A percentile compares a stretch with the other conserved stretches of the same genome.
Conservation (phyloP, 1,140 invertebrate genomes). For the Riptortus pedestris region DNA sequence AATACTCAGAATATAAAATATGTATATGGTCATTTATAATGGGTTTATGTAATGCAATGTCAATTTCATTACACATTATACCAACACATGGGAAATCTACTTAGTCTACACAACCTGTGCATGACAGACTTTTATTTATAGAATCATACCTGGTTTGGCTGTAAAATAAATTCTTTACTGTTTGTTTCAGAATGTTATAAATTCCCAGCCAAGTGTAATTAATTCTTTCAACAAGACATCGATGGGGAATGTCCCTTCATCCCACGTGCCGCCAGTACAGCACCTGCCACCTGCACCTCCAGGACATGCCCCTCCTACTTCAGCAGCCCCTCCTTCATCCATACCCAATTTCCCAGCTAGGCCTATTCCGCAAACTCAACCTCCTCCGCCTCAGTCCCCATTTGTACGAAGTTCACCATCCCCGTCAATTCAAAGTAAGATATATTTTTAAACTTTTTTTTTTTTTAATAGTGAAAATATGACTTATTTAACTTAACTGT, state of each 20-base stretch:
- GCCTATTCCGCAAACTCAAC: neutral
- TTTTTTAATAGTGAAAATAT: no score
- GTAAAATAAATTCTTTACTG: no score
- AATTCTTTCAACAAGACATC: neutral
- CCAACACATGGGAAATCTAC: no score
- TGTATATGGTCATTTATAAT: no score
- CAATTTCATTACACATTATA: no score
- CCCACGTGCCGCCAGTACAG: neutral
- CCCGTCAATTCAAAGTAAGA: conserved; percentile 12
- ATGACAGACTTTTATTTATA: no score
- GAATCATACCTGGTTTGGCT: no score
- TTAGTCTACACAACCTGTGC: no score
- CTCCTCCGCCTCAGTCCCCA: conserved; percentile 24
- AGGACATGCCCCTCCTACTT: neutral
- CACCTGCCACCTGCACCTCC: conserved; percentile 4
- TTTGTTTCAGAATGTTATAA: neutral
- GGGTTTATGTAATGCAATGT: no score
- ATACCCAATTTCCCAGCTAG: neutral
- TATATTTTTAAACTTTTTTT: no score
- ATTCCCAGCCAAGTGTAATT: neutral
- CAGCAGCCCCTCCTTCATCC: neutral
- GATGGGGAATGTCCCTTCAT: neutral
- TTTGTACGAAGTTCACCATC: conserved; percentile 15
- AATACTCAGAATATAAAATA: no score
- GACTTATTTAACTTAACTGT: no score